These are phyloP conservation scores for Eospalax fontanierii DNA, from an alignment of 2,797 vertebrate species.

Conservation along the genomic window DNA sequence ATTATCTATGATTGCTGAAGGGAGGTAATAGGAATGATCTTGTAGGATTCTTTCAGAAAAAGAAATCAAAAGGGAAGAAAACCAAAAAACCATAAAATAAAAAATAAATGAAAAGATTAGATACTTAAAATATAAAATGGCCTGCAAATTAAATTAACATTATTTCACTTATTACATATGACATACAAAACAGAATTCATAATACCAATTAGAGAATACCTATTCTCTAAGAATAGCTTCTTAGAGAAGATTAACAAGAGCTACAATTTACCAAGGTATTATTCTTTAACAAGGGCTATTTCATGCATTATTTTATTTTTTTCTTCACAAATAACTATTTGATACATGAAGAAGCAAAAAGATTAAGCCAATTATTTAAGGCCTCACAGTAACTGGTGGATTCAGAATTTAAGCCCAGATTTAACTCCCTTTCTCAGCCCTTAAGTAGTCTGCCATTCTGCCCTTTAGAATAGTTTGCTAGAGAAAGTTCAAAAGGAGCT, in stretches of 20 bases:
- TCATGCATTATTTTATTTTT: background rate
- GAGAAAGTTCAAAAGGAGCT: constrained; percentile 52
- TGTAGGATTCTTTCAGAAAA: background rate
- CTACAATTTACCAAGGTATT: background rate
- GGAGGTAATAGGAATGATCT: background rate
- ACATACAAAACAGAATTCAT: background rate
- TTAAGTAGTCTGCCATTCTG: background rate
- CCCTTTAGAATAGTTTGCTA: background rate
- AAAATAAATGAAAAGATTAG: background rate
- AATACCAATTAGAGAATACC: background rate
- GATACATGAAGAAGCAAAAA: constrained; percentile 31
- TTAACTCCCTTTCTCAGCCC: background rate
- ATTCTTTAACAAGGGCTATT: background rate
- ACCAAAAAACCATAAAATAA: background rate
- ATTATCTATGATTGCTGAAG: background rate
- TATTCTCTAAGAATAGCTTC: too few relatives aligned
- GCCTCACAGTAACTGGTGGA: background rate
- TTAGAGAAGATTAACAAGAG: background rate
- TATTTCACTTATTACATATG: background rate
- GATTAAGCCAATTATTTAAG: background rate
- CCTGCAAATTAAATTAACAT: constrained; percentile 22
- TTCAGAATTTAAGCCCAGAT: constrained; percentile 7
- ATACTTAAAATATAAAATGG: constrained; percentile 30
- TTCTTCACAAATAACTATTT: constrained; percentile 42
- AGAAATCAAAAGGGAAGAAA: background rate